Evolutionary conservation across 2,797 vertebrate species (phyloP).

Genomic region (Rhinogobio ventralis): DNA sequence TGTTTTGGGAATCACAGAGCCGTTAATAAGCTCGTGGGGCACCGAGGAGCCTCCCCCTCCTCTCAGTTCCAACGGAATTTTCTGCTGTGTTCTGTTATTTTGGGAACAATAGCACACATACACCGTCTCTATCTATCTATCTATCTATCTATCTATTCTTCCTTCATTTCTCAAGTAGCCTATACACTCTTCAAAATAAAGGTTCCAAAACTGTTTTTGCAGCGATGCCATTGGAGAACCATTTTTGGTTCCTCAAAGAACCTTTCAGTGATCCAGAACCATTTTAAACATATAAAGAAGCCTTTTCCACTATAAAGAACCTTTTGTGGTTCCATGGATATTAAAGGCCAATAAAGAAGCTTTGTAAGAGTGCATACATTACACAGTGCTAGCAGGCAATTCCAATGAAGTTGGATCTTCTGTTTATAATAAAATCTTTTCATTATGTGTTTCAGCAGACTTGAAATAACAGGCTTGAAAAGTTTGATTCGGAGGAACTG

Average conservation of each 20-base stretch:
- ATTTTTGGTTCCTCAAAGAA: background rate
- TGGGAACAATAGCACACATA: slow-evolving; percentile 18
- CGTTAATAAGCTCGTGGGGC: slow-evolving; percentile 75
- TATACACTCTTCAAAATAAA: background rate
- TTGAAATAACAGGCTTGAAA: background rate
- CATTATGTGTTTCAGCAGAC: background rate
- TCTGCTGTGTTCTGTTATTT: slow-evolving; percentile 63
- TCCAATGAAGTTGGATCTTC: background rate
- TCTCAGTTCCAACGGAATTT: slow-evolving; percentile 67
- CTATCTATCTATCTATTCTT: slow-evolving; percentile 35
- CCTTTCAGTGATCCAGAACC: background rate
- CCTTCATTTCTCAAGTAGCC: background rate
- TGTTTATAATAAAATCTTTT: background rate
- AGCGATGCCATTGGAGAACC: background rate
- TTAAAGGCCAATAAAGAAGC: background rate
- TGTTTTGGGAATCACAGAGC: slow-evolving; percentile 68
- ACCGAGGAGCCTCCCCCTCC: slow-evolving; percentile 53
- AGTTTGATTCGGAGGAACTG: background rate
- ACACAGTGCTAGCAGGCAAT: background rate
- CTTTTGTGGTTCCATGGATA: background rate
- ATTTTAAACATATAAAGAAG: background rate
- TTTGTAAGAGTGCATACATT: background rate
- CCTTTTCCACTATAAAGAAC: background rate
- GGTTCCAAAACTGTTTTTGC: background rate
- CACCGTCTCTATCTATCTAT: slow-evolving; percentile 23